These are phyloP conservation scores for Cynopterus sphinx DNA, from an alignment of 2,797 vertebrate species.

Conservation along the genomic window DNA sequence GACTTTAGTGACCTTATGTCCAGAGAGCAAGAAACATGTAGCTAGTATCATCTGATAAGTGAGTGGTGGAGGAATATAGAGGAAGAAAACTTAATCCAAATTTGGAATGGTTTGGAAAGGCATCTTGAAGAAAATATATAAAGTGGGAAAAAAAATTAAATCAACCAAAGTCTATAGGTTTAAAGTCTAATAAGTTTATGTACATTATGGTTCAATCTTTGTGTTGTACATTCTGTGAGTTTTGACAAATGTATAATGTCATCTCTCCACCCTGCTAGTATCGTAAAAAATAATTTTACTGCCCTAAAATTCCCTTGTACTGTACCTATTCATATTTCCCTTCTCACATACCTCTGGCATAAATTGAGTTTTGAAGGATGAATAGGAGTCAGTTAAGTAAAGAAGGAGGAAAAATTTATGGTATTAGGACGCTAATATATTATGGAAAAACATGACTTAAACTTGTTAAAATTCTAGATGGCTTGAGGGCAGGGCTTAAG, in stretches of 20 bases:
- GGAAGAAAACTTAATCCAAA: slow-evolving; percentile 1
- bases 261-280: not conserved
- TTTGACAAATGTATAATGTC: not conserved
- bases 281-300: not conserved
- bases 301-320: not conserved
- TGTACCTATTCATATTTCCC: not conserved
- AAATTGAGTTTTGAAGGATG: slow-evolving; percentile 19
- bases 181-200: not conserved
- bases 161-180: not conserved
- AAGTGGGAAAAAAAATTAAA: not conserved
- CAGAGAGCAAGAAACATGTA: not conserved
- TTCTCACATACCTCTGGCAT: not conserved
- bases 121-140: not conserved
- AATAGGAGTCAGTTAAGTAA: not conserved
- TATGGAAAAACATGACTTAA: not conserved
- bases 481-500: not conserved
- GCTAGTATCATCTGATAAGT: not conserved
- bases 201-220: not conserved
- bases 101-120: slow-evolving; percentile 5
- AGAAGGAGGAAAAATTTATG: slow-evolving; percentile 7
- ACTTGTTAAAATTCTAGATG: slow-evolving; percentile 16
- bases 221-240: not conserved
- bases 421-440: not conserved
- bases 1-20: not conserved
- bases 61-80: not conserved